phyloP scores from a whole-genome alignment of 2,888 invertebrate species.

The Xanthorhoe designata region DNA sequence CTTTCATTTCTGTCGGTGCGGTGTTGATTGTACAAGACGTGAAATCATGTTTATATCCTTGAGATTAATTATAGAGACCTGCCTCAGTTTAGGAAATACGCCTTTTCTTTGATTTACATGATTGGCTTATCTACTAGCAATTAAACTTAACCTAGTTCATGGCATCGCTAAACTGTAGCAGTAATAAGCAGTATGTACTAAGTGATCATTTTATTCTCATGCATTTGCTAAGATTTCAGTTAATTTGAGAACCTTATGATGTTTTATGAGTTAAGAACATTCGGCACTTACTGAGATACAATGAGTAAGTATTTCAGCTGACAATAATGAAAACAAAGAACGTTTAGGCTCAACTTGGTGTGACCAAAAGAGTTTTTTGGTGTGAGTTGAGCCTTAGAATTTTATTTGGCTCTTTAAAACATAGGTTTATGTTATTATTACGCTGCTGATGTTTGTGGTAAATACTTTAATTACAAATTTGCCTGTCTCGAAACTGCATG shows the following conservation, averaged over 20 bases:
- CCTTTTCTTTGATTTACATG: slow-evolving; percentile 13
- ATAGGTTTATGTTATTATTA: slow-evolving; percentile 6
- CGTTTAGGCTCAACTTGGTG: no score
- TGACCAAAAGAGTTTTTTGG: no score
- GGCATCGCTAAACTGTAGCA: not conserved
- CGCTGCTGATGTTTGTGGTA: slow-evolving; percentile 16
- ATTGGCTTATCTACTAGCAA: not conserved
- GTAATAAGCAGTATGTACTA: not conserved
- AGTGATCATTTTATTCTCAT: no score
- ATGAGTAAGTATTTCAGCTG: not conserved
- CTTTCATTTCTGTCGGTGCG: slow-evolving; percentile 34
- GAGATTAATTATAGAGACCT: slow-evolving; percentile 30
- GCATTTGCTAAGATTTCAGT: no score
- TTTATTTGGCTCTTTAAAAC: not conserved
- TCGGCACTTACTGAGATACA: not conserved
- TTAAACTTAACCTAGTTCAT: not conserved
- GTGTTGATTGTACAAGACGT: slow-evolving; percentile 38
- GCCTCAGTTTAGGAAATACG: slow-evolving; percentile 22
- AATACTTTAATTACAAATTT: slow-evolving; percentile 18
- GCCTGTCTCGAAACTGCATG: slow-evolving; percentile 24
- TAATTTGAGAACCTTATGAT: no score
- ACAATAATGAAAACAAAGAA: not conserved
- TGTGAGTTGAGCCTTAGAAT: no score
- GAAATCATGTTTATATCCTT: slow-evolving; percentile 38
- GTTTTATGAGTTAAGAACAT: not conserved